Evolutionary conservation across 30 jellyfish, hydroid and myxozoan species (phyloP), one percentile per base, ranked within the genome.

Genomic region (Pelagia noctiluca): DNA sequence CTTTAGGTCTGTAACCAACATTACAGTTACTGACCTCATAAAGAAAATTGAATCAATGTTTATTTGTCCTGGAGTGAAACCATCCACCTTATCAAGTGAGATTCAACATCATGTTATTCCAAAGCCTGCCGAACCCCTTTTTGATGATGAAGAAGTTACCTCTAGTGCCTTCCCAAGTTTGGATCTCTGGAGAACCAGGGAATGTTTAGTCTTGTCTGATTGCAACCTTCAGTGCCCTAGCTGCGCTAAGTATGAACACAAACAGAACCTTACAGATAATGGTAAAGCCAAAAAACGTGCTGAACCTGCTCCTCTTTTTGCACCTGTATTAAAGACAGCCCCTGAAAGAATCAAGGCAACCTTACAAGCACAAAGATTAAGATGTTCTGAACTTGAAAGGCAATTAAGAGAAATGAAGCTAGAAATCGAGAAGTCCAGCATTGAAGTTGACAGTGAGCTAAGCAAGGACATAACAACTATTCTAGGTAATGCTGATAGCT

Each of bases 371-470:
- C 74, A 80, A 50, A 11, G 90, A 34, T 30, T 80, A 36, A 31
- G 57, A 80, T 80, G 90, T 50, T 61, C 75, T 35, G 82, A 80
- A 35, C 90, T 80, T 11, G 87, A 64, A 46, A 37, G 50, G 25
- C 32, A 50, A 34, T 28, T 80, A 11, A 47, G 65, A 24, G 85
- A 63, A 67, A 80, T 80, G 90, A 24, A 26, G 42, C n/a, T 37
- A n/a, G 85, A 80, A 47, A 19, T 80, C 36, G 29, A 32, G 65
- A 63, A 61, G 52, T 18, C 75, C 21, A 22, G 28, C 13, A 61
- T 67, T 35, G 61, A 36, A 47, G 85, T 63, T 2, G 75, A 80
- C 35, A 42, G 42, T 37, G 85, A 63, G 23, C 34, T 80, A 48
- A 61, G 63, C 75, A 50, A 80, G 35, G 90, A 80, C 75, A 23